Percentiles rank a stretch among this genome's conserved stretches.
Evolutionary conservation across 92 coral and sea anemone species (phyloP).

Genomic region (Zoanthus sociatus): DNA sequence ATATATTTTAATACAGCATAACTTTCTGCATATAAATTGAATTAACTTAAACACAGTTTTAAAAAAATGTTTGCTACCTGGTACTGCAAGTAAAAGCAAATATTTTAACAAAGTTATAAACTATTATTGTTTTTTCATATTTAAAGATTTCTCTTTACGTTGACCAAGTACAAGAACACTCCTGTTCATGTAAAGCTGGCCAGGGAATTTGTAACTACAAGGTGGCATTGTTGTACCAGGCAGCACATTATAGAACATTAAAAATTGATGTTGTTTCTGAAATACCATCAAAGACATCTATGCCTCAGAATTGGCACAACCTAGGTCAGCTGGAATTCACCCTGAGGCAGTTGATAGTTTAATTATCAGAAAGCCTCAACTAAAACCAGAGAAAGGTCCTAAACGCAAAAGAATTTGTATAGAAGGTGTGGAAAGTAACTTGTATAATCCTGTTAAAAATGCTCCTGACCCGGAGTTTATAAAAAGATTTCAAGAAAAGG

Average conservation of each 20-base stretch:
- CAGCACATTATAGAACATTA: conserved; percentile 13
- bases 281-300: conserved; percentile 63
- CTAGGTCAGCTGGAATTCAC: conserved; percentile 7
- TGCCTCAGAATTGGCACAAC: conserved; percentile 50
- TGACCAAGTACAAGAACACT: conserved; percentile 12
- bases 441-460: background rate
- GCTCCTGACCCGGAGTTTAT: background rate
- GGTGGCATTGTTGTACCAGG: conserved; percentile 14
- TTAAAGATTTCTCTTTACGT: background rate
- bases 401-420: background rate
- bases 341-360: background rate
- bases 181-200: conserved; percentile 42
- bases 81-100: background rate
- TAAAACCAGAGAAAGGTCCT: background rate
- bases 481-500: background rate
- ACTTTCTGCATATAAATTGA: background rate
- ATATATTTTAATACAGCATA: background rate
- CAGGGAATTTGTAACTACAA: conserved; percentile 38
- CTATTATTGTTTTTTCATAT: background rate
- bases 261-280: conserved; percentile 48
- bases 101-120: background rate
- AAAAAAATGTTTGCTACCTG: background rate
- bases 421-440: conserved; percentile 3
- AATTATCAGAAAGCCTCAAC: conserved; percentile 13
- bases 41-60: background rate